A percentile compares a stretch with the other conserved stretches of the same genome.
Conservation (phyloP, 2,113 vertebrate genomes). For the Psittacara wagleri region DNA sequence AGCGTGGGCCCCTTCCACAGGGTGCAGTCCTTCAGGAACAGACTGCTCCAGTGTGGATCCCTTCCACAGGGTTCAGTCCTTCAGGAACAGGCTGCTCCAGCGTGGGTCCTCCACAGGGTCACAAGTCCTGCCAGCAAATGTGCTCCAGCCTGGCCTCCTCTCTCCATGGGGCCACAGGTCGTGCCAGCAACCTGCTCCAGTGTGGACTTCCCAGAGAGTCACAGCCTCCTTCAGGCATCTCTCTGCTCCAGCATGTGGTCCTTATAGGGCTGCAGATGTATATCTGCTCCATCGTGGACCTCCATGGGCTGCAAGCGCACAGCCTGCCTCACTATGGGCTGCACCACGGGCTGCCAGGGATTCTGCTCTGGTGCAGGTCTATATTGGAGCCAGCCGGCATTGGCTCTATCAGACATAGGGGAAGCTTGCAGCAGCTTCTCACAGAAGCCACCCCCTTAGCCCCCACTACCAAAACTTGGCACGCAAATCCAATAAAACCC, state of each 20-base stretch:
- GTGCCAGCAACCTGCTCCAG: not conserved
- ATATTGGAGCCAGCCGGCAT: not conserved
- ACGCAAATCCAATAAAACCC: accelerated
- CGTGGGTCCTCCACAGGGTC: no score
- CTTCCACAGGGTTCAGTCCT: not conserved
- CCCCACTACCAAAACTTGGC: not conserved
- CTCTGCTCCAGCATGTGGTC: not conserved
- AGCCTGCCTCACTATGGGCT: not conserved
- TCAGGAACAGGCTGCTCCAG: not conserved
- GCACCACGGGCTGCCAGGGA: not conserved
- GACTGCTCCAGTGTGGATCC: not conserved
- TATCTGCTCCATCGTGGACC: not conserved
- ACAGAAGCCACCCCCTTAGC: not conserved
- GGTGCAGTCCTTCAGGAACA: not conserved
- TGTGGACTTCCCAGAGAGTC: not conserved
- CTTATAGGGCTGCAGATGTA: not conserved
- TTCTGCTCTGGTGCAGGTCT: not conserved
- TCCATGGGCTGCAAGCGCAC: not conserved
- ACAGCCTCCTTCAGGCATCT: not conserved
- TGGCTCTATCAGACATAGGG: not conserved
- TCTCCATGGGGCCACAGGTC: no score
- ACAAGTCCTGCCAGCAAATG: not conserved
- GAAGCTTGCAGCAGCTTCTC: not conserved
- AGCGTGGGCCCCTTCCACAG: not conserved
- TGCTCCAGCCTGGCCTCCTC: not conserved